Percentiles rank a stretch among this genome's conserved stretches.
Conservation (phyloP, 2,888 invertebrate species). For the Synergus gifuensis region DNA sequence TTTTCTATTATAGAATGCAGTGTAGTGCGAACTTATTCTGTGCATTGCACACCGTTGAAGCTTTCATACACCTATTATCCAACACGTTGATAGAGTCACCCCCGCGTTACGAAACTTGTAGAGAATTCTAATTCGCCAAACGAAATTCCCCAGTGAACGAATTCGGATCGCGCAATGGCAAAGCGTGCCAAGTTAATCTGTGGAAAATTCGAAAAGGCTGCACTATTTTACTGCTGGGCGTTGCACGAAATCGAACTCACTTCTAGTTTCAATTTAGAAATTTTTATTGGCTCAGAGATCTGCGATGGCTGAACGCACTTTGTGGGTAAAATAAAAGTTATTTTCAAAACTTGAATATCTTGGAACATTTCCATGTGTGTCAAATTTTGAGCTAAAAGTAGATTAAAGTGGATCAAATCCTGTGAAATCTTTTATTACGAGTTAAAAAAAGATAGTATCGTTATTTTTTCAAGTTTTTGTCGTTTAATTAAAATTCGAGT, state of each 20-base stretch:
- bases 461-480: constrained; percentile 18
- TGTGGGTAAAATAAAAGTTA: background rate
- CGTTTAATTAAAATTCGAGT: constrained; percentile 32
- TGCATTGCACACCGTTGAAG: constrained; percentile 34
- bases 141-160: constrained; percentile 45
- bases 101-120: constrained; percentile 59
- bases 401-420: background rate
- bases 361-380: too few species aligned
- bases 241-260: constrained; percentile 37
- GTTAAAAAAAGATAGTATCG: background rate
- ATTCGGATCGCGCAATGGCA: constrained; percentile 31
- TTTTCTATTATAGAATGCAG: constrained; percentile 44
- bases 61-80: constrained; percentile 24
- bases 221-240: constrained; percentile 39
- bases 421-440: background rate
- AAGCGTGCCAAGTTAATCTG: constrained; percentile 41
- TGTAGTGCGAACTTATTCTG: constrained; percentile 37
- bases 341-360: too few species aligned
- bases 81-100: constrained; percentile 47
- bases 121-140: constrained; percentile 50
- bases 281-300: constrained; percentile 27
- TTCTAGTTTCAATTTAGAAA: constrained; percentile 35
- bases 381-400: too few species aligned
- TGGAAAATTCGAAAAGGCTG: constrained; percentile 41
- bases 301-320: constrained; percentile 14